A percentile compares a stretch with the other conserved stretches of the same genome.
These are phyloP conservation scores for Drosophila baimaii DNA, from an alignment of 1,140 invertebrate species.

Conservation along the genomic window DNA sequence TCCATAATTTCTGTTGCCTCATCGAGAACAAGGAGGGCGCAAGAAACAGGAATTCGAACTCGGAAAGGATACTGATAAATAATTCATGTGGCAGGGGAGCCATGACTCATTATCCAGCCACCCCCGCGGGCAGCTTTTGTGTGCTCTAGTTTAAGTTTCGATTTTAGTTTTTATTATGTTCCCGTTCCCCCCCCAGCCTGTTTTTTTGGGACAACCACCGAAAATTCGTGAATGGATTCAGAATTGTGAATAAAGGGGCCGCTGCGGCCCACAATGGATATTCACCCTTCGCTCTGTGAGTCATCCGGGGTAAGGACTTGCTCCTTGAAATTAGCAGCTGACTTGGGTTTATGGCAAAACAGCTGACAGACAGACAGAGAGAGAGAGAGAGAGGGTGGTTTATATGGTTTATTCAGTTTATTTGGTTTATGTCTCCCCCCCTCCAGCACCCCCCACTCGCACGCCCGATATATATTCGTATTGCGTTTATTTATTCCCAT, in stretches of 20 bases:
- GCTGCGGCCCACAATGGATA: background rate
- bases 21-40: too few species aligned
- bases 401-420: constrained; percentile 13
- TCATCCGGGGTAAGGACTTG: constrained; percentile 23
- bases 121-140: constrained; percentile 12
- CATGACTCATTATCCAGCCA: constrained; percentile 48
- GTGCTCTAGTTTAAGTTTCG: constrained; percentile 50
- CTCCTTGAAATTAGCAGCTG: constrained; percentile 34
- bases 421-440: constrained; percentile 10
- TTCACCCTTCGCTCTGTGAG: constrained; percentile 29
- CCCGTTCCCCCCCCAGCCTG: too few species aligned
- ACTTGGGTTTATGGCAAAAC: constrained; percentile 26
- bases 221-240: constrained; percentile 12
- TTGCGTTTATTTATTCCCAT: constrained; percentile 37
- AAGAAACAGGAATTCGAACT: background rate
- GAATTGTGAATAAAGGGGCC: constrained; percentile 6
- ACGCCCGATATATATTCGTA: background rate
- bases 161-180: constrained; percentile 39
- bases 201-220: constrained; percentile 23
- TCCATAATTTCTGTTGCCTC: too few species aligned
- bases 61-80: constrained; percentile 36
- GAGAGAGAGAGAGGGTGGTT: background rate
- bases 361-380: constrained; percentile 7
- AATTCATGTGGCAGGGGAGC: constrained; percentile 32
- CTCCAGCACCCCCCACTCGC: background rate